These are phyloP conservation scores for Apotomis capreana DNA, from an alignment of 2,888 invertebrate species.

Conservation along the genomic window DNA sequence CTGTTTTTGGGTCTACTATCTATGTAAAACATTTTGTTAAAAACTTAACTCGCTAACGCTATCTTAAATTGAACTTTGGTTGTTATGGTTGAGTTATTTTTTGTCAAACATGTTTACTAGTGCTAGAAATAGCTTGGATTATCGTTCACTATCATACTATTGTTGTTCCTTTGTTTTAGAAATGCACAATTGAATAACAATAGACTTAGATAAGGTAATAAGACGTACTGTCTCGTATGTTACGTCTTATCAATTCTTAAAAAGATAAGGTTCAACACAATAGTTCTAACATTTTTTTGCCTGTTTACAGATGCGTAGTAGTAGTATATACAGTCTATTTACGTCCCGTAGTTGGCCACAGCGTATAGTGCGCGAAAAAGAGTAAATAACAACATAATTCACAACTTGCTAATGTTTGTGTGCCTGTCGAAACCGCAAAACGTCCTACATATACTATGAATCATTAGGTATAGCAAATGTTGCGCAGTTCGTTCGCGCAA, in stretches of 20 bases:
- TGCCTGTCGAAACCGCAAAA: constrained; percentile 11
- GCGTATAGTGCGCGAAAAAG: background rate
- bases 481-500: constrained; percentile 2
- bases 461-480: constrained; percentile 6
- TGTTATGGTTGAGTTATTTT: background rate
- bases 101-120: background rate
- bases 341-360: background rate
- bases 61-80: background rate
- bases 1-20: constrained; percentile 4
- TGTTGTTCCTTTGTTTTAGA: constrained; percentile 16
- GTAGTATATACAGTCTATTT: background rate
- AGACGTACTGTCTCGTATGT: constrained; percentile 17
- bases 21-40: constrained; percentile 1
- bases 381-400: background rate
- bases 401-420: constrained; percentile 12
- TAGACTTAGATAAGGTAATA: constrained; percentile 8
- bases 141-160: background rate
- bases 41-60: background rate
- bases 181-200: constrained; percentile 18
- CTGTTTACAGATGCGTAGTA: background rate
- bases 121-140: background rate
- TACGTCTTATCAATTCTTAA: constrained; percentile 10
- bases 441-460: background rate
- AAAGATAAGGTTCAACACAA: constrained; percentile 3
- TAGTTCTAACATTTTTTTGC: background rate